Evolutionary conservation across 2,888 invertebrate genomes (phyloP).

Genomic region (Melanophora roralis): DNA sequence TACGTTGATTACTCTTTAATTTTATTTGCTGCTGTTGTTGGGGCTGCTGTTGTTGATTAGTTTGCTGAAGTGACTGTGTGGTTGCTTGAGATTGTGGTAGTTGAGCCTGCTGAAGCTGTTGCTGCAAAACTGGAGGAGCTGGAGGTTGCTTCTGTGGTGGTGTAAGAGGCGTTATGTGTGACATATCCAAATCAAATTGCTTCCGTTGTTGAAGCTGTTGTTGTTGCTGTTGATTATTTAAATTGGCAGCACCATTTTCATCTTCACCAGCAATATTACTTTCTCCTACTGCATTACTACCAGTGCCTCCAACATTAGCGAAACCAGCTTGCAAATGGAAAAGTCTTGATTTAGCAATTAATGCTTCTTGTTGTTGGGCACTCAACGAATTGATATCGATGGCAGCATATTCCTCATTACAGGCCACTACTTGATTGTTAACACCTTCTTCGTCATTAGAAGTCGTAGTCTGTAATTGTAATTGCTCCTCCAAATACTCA

Average conservation of each 20-base stretch:
- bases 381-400: constrained; percentile 75
- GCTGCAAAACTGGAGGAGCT: constrained; percentile 70
- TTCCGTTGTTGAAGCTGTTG: constrained; percentile 67
- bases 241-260: constrained; percentile 29
- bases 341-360: constrained; percentile 76
- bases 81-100: constrained; percentile 56
- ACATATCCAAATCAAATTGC: constrained; percentile 72
- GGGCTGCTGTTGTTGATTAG: constrained; percentile 62
- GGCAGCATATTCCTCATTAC: constrained; percentile 73
- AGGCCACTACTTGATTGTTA: constrained; percentile 49
- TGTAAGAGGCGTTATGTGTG: constrained; percentile 72
- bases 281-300: constrained; percentile 1
- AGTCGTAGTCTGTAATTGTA: constrained; percentile 67
- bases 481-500: constrained; percentile 74
- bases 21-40: constrained; percentile 65
- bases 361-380: constrained; percentile 76
- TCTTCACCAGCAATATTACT: constrained; percentile 56
- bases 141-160: constrained; percentile 73
- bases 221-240: constrained; percentile 54
- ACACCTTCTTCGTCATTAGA: constrained; percentile 56
- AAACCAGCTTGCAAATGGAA: constrained; percentile 77
- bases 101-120: constrained; percentile 35
- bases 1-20: constrained; percentile 69
- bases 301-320: constrained; percentile 63
- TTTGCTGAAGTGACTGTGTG: constrained; percentile 59